phyloP scores from a whole-genome alignment of 2,797 vertebrate species.

The Chrysocyon brachyurus region DNA sequence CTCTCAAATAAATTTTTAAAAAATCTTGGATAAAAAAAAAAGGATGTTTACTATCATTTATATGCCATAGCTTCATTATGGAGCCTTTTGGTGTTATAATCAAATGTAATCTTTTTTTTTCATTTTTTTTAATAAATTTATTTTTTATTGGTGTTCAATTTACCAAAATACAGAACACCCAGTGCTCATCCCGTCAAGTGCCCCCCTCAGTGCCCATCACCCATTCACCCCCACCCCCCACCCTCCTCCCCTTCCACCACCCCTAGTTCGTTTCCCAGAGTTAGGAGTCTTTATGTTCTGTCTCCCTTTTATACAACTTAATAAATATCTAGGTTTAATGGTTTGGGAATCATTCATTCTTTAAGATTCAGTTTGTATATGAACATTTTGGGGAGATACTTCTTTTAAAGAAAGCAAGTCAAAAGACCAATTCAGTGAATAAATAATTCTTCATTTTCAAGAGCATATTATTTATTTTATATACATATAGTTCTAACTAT shows the following conservation, averaged over 20 bases:
- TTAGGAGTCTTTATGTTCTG: too few relatives aligned
- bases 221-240: too few relatives aligned
- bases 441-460: neutral
- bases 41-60: neutral
- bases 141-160: too few relatives aligned
- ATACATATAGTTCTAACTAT: neutral
- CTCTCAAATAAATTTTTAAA: too few relatives aligned
- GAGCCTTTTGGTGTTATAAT: neutral
- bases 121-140: too few relatives aligned
- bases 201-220: too few relatives aligned
- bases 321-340: neutral
- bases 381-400: neutral
- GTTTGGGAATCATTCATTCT: neutral
- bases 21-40: too few relatives aligned
- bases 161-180: too few relatives aligned
- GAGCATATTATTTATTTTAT: neutral
- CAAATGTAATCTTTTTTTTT: neutral
- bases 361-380: neutral
- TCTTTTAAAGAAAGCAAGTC: neutral
- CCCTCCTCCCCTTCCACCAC: too few relatives aligned
- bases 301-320: neutral
- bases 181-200: too few relatives aligned
- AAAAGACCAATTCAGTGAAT: neutral
- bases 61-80: neutral
- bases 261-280: too few relatives aligned